Conservation (phyloP, 2,888 invertebrate genomes). For the Meiosimyza platycephala region DNA sequence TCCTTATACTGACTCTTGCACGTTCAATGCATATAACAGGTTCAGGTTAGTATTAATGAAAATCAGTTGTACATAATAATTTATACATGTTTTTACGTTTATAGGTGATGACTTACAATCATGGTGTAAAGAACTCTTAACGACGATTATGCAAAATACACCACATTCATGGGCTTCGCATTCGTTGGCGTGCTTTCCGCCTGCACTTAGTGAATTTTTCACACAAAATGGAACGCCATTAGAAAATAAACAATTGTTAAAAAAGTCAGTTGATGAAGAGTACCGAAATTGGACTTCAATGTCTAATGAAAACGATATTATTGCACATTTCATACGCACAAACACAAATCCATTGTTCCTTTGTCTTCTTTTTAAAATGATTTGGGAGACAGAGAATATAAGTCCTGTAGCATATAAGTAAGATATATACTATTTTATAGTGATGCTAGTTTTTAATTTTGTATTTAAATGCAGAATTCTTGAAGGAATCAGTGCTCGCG, state of each 20-base stretch:
- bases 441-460: neutral
- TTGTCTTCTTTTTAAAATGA: slow-evolving; percentile 95
- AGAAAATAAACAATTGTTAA: slow-evolving; percentile 91
- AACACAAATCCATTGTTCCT: slow-evolving; percentile 91
- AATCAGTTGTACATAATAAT: neutral
- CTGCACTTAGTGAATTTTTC: slow-evolving; percentile 90
- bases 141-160: slow-evolving; percentile 92
- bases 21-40: slow-evolving; percentile 95
- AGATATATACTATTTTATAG: slow-evolving; percentile 47
- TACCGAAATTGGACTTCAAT: slow-evolving; percentile 97
- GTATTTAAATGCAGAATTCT: slow-evolving; percentile 75
- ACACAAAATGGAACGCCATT: slow-evolving; percentile 84
- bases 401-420: slow-evolving; percentile 96
- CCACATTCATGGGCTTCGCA: slow-evolving; percentile 96
- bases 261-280: slow-evolving; percentile 94
- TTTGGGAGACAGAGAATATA: slow-evolving; percentile 92
- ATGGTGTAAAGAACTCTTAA: slow-evolving; percentile 91
- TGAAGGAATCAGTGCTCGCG: slow-evolving; percentile 92
- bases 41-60: slow-evolving; percentile 68
- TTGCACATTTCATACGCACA: slow-evolving; percentile 94
- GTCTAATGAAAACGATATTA: slow-evolving; percentile 96
- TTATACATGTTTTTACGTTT: slow-evolving; percentile 1
- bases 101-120: slow-evolving; percentile 68
- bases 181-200: slow-evolving; percentile 91
- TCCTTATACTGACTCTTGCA: slow-evolving; percentile 91